Evolutionary conservation across 2,888 invertebrate genomes (phyloP).

Genomic region (Idaea aversata): DNA sequence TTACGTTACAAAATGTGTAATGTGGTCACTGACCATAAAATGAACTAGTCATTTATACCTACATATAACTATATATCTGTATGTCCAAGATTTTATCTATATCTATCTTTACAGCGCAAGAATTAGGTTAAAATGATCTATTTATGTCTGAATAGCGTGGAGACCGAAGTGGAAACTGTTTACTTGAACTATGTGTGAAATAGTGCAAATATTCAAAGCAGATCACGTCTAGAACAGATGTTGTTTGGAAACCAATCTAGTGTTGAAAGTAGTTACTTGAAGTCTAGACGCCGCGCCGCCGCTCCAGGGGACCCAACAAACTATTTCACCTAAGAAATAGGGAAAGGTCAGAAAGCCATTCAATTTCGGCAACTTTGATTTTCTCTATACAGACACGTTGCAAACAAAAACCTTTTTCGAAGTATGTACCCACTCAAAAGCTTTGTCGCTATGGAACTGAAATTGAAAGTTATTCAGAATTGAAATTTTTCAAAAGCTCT

Average conservation of each 20-base stretch:
- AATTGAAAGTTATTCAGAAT: conserved; percentile 13
- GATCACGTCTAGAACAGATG: conserved; percentile 42
- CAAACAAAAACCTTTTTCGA: conserved; percentile 14
- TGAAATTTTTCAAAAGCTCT: conserved; percentile 23
- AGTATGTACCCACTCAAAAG: conserved; percentile 7
- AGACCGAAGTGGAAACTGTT: conserved; percentile 33
- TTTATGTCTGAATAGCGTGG: not conserved
- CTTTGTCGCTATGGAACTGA: conserved; percentile 10
- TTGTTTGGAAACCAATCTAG: conserved; percentile 38
- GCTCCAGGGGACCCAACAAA: conserved; percentile 37
- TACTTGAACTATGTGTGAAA: conserved; percentile 30
- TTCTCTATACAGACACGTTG: conserved; percentile 16
- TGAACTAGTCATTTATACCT: not conserved
- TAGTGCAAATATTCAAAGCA: conserved; percentile 28
- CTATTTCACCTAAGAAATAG: conserved; percentile 34
- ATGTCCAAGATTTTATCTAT: not conserved
- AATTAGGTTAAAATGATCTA: conserved; percentile 3
- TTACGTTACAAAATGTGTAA: not conserved
- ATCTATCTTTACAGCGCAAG: not conserved
- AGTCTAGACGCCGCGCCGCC: conserved; percentile 53
- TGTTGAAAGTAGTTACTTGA: conserved; percentile 34
- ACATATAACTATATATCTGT: not conserved
- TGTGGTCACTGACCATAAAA: not conserved
- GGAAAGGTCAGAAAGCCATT: conserved; percentile 29
- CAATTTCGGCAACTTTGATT: conserved; percentile 19